Evolutionary conservation across 2,113 vertebrate genomes (phyloP).

Genomic region (Toxostoma redivivum): DNA sequence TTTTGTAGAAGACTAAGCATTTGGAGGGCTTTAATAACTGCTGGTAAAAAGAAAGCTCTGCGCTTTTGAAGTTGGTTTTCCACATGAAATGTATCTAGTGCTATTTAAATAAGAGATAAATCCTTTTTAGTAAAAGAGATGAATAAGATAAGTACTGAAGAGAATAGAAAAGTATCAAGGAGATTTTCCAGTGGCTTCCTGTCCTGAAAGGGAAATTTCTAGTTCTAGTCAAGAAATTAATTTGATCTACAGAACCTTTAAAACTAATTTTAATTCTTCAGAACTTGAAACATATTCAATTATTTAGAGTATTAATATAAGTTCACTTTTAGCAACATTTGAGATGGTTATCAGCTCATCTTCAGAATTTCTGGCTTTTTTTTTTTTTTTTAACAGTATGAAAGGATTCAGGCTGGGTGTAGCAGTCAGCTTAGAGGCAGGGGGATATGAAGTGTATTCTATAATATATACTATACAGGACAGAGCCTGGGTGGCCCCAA

Average conservation of each 20-base stretch:
- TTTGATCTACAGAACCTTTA: constrained; percentile 16
- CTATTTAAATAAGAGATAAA: constrained; percentile 40
- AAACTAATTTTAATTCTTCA: constrained; percentile 35
- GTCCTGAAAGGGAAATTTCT: not conserved
- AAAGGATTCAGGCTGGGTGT: not conserved
- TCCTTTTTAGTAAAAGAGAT: not conserved
- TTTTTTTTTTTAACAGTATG: not conserved
- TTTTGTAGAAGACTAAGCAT: constrained; percentile 16
- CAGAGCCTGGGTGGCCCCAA: not conserved
- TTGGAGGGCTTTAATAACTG: constrained; percentile 47
- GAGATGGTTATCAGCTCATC: not conserved
- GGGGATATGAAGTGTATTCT: not conserved
- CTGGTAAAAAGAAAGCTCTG: not conserved
- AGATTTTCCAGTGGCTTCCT: constrained; percentile 10
- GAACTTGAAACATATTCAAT: not conserved
- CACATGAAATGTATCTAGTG: not conserved
- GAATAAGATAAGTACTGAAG: not conserved
- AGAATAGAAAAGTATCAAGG: constrained; percentile 31
- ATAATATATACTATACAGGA: not conserved
- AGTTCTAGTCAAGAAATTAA: constrained; percentile 23
- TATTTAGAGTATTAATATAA: constrained; percentile 20
- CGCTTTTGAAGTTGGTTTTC: constrained; percentile 51
- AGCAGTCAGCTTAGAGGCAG: not conserved
- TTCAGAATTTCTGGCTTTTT: not conserved
- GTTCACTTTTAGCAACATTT: constrained; percentile 3